Conservation (phyloP, 2,113 vertebrate species). For the Stigmatopora argus region DNA sequence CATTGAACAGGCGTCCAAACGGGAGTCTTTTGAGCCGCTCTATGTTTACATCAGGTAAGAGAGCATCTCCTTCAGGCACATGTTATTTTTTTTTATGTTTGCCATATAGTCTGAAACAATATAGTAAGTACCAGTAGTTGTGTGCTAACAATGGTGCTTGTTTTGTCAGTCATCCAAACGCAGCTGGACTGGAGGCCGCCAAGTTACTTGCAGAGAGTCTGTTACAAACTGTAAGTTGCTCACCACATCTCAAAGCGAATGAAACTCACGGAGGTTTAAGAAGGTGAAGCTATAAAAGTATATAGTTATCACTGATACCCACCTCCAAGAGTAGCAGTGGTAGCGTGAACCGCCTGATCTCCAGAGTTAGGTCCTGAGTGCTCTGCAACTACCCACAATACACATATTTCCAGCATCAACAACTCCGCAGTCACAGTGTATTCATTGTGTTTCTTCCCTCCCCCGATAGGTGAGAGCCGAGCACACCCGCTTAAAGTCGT, state of each 20-base stretch:
- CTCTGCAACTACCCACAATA: constrained; percentile 63
- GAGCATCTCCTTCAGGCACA: too few species aligned
- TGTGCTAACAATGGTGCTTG: not conserved
- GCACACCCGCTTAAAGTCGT: constrained; percentile 47
- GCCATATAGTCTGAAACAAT: too few species aligned
- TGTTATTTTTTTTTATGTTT: too few species aligned
- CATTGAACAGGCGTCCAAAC: constrained; percentile 91
- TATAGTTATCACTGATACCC: constrained; percentile 64
- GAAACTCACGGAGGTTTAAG: constrained; percentile 53
- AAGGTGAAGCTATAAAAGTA: constrained; percentile 58
- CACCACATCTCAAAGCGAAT: not conserved
- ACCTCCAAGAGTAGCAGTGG: constrained; percentile 60
- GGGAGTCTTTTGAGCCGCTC: constrained; percentile 96
- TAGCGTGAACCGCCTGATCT: constrained; percentile 64
- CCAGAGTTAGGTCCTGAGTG: constrained; percentile 46
- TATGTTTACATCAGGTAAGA: constrained; percentile 94
- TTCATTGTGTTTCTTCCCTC: not conserved
- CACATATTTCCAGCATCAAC: not conserved
- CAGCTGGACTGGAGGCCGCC: constrained; percentile 87
- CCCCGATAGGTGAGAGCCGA: constrained; percentile 64
- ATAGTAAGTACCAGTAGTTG: not conserved
- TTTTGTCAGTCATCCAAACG: constrained; percentile 86
- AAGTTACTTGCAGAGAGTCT: constrained; percentile 94
- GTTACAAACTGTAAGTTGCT: constrained; percentile 85
- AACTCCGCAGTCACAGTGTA: not conserved